Base-by-base conservation (phyloP, 2,797 vertebrate genomes). In the Euphonia xanthogaster region DNA sequence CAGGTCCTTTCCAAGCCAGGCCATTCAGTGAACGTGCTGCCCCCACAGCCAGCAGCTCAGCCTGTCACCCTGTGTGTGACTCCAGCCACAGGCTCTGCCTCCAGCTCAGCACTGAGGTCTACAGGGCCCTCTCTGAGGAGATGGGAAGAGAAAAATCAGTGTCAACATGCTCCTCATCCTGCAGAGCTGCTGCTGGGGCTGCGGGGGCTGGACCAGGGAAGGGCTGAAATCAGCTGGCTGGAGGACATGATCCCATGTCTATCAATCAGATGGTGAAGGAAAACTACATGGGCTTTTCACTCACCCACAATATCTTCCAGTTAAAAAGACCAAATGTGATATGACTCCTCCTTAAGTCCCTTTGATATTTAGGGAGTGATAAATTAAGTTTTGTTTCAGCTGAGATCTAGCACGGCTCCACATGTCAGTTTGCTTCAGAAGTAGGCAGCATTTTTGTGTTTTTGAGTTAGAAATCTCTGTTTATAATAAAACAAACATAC, bases 401-500 rank as follows among this genome's bases (percentile, higher is more conserved):
- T 30, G 66, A 91, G 66, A 72, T 54, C 84, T 65, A 92, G 92
- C 27, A 10, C 0, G 0, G 74, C 78, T 92, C 75, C 91, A 89
- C 75, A 74, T 85, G 81, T 75, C 62, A 91, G 54, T 80, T 83
- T 65, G 53, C 63, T 76, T 92, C 85, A 92, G 78, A 94, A 94
- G 78, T 39, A 74, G 86, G 71, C 85, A 94, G 48, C 42, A 30
- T 77, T 92, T 96, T 84, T 50, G 51, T 80, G 68, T 71, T 86
- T 92, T 94, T 77, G 77, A 68, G 81, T 88, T 74, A 61, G 91
- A 92, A 91, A 91, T 45, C 57, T 97, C 94, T 94, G 96, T 86
- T 97, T 88, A 88, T 96, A 93, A 94, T 97, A 94, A 96, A 97
- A 91, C 71, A 93, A 97, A 96, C 73, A 70, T 58, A 71, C 63